Percentiles rank a stretch among this genome's conserved stretches.
phyloP scores from a whole-genome alignment of 2,113 vertebrate species.

The Nanorana parkeri region DNA sequence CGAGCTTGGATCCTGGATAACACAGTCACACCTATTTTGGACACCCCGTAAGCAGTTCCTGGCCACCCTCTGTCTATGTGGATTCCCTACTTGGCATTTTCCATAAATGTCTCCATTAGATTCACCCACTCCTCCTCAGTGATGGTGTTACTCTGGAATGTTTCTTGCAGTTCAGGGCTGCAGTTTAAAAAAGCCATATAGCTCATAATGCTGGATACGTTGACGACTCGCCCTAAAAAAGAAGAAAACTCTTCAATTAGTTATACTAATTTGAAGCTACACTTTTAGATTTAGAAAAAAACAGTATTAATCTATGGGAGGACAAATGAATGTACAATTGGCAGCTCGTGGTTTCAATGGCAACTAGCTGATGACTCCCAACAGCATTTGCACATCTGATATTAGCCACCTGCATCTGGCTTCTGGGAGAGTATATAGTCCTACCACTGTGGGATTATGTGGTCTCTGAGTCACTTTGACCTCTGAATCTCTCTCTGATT shows the following conservation, averaged over 20 bases:
- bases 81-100: constrained; percentile 70
- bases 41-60: constrained; percentile 78
- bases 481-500: too few relatives aligned
- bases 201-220: constrained; percentile 79
- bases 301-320: too few relatives aligned
- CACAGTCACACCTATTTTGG: constrained; percentile 86
- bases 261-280: neutral
- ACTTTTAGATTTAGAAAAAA: neutral
- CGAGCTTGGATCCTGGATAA: constrained; percentile 86
- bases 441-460: too few relatives aligned
- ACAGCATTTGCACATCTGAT: too few relatives aligned
- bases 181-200: constrained; percentile 69
- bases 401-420: too few relatives aligned
- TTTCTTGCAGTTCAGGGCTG: constrained; percentile 79
- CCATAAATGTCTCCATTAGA: constrained; percentile 86
- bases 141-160: constrained; percentile 84
- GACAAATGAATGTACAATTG: too few relatives aligned
- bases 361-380: too few relatives aligned
- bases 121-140: constrained; percentile 84
- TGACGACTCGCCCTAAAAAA: constrained; percentile 82
- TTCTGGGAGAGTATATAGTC: too few relatives aligned
- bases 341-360: too few relatives aligned
- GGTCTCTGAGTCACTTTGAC: too few relatives aligned
- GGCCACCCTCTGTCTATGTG: constrained; percentile 84
- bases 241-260: neutral